phyloP scores from a whole-genome alignment of 2,113 vertebrate species.

The Sardina pilchardus region DNA sequence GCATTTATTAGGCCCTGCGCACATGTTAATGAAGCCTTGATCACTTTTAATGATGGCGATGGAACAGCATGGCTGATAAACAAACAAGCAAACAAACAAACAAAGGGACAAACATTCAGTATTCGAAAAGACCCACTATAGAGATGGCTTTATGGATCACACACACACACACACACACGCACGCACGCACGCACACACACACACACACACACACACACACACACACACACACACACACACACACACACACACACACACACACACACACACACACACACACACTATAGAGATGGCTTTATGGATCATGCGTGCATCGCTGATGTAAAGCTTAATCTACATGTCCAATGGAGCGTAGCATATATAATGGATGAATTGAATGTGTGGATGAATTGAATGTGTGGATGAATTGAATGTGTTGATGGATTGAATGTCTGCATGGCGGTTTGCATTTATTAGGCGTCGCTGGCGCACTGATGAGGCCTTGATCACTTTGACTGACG shows the following conservation, averaged over 20 bases:
- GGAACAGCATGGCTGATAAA: background rate
- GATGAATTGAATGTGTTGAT: background rate
- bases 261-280: too few relatives aligned
- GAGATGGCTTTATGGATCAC: background rate
- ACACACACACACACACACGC: too few relatives aligned
- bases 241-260: too few relatives aligned
- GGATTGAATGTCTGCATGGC: too few relatives aligned
- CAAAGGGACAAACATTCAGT: too few relatives aligned
- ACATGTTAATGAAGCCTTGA: background rate
- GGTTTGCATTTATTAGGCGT: background rate
- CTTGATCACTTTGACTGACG: background rate
- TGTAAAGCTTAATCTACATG: background rate
- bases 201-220: too few relatives aligned
- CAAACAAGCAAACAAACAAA: too few relatives aligned
- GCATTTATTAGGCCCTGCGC: background rate
- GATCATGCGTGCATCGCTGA: too few relatives aligned
- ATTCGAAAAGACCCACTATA: background rate
- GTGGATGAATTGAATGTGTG: background rate
- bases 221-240: too few relatives aligned
- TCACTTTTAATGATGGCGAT: background rate
- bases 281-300: too few relatives aligned
- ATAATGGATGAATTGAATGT: too few relatives aligned
- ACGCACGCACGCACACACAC: too few relatives aligned
- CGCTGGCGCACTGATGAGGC: background rate
- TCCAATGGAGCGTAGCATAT: background rate